Percentiles rank a stretch among this genome's conserved stretches.
Evolutionary conservation across 2,888 invertebrate species (phyloP).

Genomic region (Nebria salina): DNA sequence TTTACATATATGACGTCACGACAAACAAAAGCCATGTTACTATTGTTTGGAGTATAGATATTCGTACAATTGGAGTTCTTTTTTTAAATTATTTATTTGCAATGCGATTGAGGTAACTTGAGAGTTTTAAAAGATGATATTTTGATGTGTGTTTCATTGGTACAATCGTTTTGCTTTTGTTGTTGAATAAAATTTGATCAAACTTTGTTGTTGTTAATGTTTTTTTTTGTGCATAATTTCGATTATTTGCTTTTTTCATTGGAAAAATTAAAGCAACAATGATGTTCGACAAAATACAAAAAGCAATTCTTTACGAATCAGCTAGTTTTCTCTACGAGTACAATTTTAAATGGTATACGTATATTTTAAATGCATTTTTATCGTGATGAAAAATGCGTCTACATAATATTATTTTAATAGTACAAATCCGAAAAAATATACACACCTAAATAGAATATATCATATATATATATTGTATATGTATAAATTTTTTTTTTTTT

Average conservation of each 20-base stretch:
- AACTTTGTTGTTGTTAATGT: neutral
- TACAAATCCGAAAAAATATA: constrained; percentile 60
- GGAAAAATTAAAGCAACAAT: constrained; percentile 57
- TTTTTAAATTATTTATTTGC: neutral
- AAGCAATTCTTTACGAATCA: constrained; percentile 56
- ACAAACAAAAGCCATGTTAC: neutral
- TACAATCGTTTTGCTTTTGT: constrained; percentile 8
- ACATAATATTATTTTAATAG: constrained; percentile 56
- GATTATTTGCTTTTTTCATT: constrained; percentile 38
- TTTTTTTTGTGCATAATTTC: constrained; percentile 41
- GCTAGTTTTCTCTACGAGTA: constrained; percentile 52
- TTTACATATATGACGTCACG: too few relatives aligned
- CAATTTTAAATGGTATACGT: constrained; percentile 50
- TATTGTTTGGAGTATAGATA: neutral
- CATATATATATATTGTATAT: constrained; percentile 44
- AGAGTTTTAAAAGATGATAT: neutral
- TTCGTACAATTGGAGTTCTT: neutral
- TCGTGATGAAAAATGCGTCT: constrained; percentile 61
- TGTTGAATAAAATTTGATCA: neutral
- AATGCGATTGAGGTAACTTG: neutral
- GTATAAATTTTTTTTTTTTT: constrained; percentile 51
- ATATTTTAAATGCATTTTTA: constrained; percentile 58
- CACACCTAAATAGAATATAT: constrained; percentile 56
- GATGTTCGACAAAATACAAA: constrained; percentile 58
- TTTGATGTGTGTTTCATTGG: neutral